Conservation (phyloP, 2,113 vertebrate genomes). For the Percopsis transmontana region DNA sequence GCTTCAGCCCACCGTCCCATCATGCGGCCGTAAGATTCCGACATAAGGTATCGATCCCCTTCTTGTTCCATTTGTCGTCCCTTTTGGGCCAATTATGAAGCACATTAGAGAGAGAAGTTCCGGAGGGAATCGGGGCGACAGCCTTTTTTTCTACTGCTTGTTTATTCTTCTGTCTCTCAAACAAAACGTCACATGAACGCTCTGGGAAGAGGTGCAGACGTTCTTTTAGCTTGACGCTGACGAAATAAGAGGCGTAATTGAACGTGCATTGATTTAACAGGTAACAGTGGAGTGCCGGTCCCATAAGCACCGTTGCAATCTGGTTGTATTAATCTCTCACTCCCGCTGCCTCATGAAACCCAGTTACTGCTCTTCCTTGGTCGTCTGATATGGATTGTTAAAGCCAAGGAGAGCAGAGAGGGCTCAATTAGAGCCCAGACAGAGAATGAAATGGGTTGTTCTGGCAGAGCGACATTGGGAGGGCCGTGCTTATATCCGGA, state of each 20-base stretch:
- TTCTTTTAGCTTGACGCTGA: slow-evolving; percentile 28
- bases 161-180: slow-evolving; percentile 48
- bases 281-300: background rate
- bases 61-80: slow-evolving; percentile 47
- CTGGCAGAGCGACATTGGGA: slow-evolving; percentile 32
- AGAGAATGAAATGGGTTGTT: slow-evolving; percentile 25
- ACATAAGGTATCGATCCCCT: slow-evolving; percentile 79
- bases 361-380: slow-evolving; percentile 1
- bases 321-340: background rate
- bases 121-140: slow-evolving; percentile 31
- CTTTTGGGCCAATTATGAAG: slow-evolving; percentile 52
- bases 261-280: slow-evolving; percentile 27
- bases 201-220: slow-evolving; percentile 29
- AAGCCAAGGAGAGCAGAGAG: slow-evolving; percentile 11
- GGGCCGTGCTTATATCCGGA: slow-evolving; percentile 40
- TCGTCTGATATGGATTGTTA: background rate
- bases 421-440: slow-evolving; percentile 35
- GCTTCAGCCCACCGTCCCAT: slow-evolving; percentile 63
- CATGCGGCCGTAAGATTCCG: slow-evolving; percentile 79
- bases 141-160: slow-evolving; percentile 28
- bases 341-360: background rate
- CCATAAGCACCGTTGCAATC: slow-evolving; percentile 6
- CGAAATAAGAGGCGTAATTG: slow-evolving; percentile 38
- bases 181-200: slow-evolving; percentile 36
- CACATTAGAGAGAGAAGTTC: slow-evolving; percentile 41